Conservation (phyloP, 2,888 invertebrate genomes). For the Anarsia innoxiella region DNA sequence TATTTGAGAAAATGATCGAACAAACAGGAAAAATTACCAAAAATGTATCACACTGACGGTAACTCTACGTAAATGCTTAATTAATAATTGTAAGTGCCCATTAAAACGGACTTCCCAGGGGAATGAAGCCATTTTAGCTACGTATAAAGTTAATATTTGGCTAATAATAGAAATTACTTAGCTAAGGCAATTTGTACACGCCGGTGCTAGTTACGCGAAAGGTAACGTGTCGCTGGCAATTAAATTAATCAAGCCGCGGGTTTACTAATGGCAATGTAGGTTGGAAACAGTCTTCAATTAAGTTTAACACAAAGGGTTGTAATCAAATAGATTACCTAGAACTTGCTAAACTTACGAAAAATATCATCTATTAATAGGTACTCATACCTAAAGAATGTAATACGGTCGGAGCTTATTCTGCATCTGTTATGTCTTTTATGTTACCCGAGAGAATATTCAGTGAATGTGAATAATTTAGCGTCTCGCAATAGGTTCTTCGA, state of each 20-base stretch:
- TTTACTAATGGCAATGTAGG: conserved; percentile 9
- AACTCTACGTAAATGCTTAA: conserved; percentile 2
- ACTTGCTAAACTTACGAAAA: too few relatives aligned
- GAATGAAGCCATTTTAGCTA: conserved; percentile 1
- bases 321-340: too few relatives aligned
- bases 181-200: conserved; percentile 7
- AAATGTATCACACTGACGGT: not conserved
- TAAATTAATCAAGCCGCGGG: conserved; percentile 16
- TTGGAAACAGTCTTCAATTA: conserved; percentile 12
- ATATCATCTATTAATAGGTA: not conserved
- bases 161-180: conserved; percentile 8
- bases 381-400: not conserved
- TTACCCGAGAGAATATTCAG: too few relatives aligned
- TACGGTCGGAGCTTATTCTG: too few relatives aligned
- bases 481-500: not conserved
- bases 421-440: too few relatives aligned
- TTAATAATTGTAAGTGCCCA: conserved; percentile 8
- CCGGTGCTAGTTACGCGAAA: not conserved
- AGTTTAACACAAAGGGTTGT: too few relatives aligned
- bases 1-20: too few relatives aligned
- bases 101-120: conserved; percentile 1
- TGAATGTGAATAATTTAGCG: not conserved
- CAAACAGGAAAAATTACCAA: too few relatives aligned
- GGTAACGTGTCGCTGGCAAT: conserved; percentile 9
- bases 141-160: conserved; percentile 8